Conservation (phyloP, 1,140 invertebrate species). For the Linepithema humile region DNA sequence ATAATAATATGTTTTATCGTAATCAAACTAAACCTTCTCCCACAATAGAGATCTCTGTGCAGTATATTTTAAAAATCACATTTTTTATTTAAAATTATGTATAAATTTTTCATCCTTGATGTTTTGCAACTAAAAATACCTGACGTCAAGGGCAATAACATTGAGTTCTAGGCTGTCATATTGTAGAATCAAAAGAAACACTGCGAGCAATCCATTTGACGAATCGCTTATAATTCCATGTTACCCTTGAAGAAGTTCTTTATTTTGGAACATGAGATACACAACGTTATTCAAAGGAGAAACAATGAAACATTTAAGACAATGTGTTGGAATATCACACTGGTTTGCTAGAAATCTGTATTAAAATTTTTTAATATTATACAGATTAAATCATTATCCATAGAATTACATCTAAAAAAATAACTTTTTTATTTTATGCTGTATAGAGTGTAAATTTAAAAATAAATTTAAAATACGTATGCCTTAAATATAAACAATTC, state of each 20-base stretch:
- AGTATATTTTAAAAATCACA: background rate
- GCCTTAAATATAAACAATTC: background rate
- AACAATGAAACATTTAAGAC: background rate
- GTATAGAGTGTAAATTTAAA: background rate
- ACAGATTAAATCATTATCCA: background rate
- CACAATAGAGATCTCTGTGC: background rate
- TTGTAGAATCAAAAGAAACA: background rate
- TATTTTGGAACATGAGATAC: too few relatives aligned
- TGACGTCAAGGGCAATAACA: background rate
- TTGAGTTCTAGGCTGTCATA: background rate
- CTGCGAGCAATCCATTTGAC: background rate
- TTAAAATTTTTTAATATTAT: background rate
- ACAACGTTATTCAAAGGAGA: too few relatives aligned
- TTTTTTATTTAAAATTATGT: too few relatives aligned
- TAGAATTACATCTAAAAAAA: background rate
- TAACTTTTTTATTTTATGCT: background rate
- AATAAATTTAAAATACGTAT: background rate
- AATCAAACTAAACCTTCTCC: background rate
- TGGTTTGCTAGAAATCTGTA: background rate
- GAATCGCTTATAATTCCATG: background rate
- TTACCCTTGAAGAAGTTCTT: too few relatives aligned
- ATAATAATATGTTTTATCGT: background rate
- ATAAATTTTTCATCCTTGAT: too few relatives aligned
- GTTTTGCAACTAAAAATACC: background rate
- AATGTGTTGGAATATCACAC: background rate